Conservation (phyloP, 2,888 invertebrate species). For the Gymnosoma rotundatum region DNA sequence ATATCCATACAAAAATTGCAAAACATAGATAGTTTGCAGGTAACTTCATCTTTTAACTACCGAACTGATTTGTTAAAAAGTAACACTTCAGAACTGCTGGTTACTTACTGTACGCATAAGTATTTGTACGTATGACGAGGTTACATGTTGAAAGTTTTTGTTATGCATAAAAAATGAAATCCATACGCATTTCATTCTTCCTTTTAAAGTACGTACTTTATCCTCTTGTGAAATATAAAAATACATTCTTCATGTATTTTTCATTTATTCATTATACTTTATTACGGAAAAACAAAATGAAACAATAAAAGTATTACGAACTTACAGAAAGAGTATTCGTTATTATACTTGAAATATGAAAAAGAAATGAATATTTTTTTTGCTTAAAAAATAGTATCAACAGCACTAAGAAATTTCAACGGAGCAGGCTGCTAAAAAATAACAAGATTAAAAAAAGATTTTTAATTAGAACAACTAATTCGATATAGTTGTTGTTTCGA, state of each 20-base stretch:
- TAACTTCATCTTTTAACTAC: too few relatives aligned
- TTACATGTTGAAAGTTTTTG: slow-evolving; percentile 14
- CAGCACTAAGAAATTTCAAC: too few relatives aligned
- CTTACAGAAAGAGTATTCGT: slow-evolving; percentile 18
- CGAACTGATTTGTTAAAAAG: neutral
- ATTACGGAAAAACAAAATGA: slow-evolving; percentile 6
- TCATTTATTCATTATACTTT: slow-evolving; percentile 39
- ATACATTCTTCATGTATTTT: slow-evolving; percentile 7
- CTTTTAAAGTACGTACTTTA: slow-evolving; percentile 57
- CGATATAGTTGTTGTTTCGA: too few relatives aligned
- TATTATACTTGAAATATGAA: slow-evolving; percentile 13
- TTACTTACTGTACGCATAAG: too few relatives aligned
- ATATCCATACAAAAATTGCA: too few relatives aligned
- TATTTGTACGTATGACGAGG: neutral
- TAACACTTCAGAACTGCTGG: slow-evolving; percentile 16
- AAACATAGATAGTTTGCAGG: too few relatives aligned
- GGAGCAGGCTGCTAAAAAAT: too few relatives aligned
- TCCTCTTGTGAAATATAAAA: slow-evolving; percentile 44
- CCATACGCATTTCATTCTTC: slow-evolving; percentile 55
- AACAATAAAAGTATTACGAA: slow-evolving; percentile 26
- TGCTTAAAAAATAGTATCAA: neutral
- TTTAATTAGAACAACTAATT: too few relatives aligned
- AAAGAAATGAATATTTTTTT: neutral
- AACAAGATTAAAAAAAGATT: too few relatives aligned
- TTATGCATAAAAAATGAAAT: slow-evolving; percentile 35